Evolutionary conservation across 2,888 invertebrate species (phyloP), one percentile per base, ranked within the genome.

Genomic region (Nephrocerus scutellatus): DNA sequence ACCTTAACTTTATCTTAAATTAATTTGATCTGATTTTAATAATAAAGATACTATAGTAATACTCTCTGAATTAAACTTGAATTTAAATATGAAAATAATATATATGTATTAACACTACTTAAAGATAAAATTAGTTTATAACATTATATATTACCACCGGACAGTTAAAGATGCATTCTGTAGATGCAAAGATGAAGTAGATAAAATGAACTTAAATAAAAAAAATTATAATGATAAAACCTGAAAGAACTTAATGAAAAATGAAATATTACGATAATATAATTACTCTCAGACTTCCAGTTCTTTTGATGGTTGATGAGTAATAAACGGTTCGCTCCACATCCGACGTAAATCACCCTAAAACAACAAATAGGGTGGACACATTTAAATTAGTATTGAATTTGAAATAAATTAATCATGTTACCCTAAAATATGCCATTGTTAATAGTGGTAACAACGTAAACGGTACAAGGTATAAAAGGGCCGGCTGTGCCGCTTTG

Each of bases 251-350:
- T 33, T 7, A 33, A 33, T 22, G 10, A 22, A 14, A 14, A 23
- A 23, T 22, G 16, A 23, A 21, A 15, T 23, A 30, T 18, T 21
- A 18, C 28, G 50, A 32, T 32, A 28, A 45, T 39, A 34, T 43
- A 46, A 50, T 45, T 54, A 60, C 60, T 62, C 63, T 81, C 80
- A 84, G 77, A 84, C 84, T 71, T 84, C 83, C 72, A 83, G 74
- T 71, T 84, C 82, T 70, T 88, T 90, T 53, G 86, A 79, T 60
- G 80, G 77, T 60, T 79, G 77, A 57, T 86, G 82, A 54, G 83
- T 75, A 71, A 87, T 88, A 72, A 92, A 92, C 50, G 91, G 91
- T 71, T 92, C 95, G 62, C 89, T 90, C 96, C 96, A 96, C 95
- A 96, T 96, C 59, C 93, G 79, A 64, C 92, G 76, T 57, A 96